A percentile compares a stretch with the other conserved stretches of the same genome.
phyloP scores from a whole-genome alignment of 2,888 invertebrate genomes.

The Phania funesta region DNA sequence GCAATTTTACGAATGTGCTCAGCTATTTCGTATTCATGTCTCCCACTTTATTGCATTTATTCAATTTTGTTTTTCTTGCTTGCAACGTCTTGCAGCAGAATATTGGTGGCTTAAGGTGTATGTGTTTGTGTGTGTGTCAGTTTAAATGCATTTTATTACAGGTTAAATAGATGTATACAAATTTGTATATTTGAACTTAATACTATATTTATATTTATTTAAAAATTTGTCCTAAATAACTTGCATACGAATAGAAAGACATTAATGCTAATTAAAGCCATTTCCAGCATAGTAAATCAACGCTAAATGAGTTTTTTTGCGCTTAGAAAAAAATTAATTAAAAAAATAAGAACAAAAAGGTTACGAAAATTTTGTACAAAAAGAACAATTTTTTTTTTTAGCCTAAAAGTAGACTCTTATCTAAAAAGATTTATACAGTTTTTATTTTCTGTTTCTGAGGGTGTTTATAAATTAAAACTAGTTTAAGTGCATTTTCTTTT shows the following conservation, averaged over 20 bases:
- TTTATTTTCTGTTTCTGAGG: not conserved
- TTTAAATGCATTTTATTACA: slow-evolving; percentile 44
- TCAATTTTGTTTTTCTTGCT: slow-evolving; percentile 22
- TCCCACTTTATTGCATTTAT: slow-evolving; percentile 23
- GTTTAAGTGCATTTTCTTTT: slow-evolving; percentile 32
- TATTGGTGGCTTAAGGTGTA: not conserved
- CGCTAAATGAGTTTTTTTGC: slow-evolving; percentile 28
- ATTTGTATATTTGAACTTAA: slow-evolving; percentile 4
- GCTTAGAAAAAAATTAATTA: not conserved
- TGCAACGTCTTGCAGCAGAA: not conserved
- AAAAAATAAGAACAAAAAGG: not conserved
- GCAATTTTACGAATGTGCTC: slow-evolving; percentile 15
- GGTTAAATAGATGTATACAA: slow-evolving; percentile 29
- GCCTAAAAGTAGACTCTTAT: slow-evolving; percentile 40
- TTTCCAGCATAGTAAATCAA: slow-evolving; percentile 34
- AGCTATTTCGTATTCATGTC: slow-evolving; percentile 50
- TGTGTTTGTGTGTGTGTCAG: slow-evolving; percentile 8
- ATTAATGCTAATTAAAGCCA: slow-evolving; percentile 22
- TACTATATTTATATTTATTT: slow-evolving; percentile 10
- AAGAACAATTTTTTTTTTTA: slow-evolving; percentile 22
- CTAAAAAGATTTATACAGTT: slow-evolving; percentile 32
- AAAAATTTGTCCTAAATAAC: slow-evolving; percentile 36
- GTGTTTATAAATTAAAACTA: slow-evolving; percentile 31
- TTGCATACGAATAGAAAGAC: slow-evolving; percentile 1
- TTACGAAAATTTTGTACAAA: not conserved